These are phyloP conservation scores for Telmatochromis sp. DNA, from an alignment of 2,113 vertebrate genomes.

Conservation along the genomic window DNA sequence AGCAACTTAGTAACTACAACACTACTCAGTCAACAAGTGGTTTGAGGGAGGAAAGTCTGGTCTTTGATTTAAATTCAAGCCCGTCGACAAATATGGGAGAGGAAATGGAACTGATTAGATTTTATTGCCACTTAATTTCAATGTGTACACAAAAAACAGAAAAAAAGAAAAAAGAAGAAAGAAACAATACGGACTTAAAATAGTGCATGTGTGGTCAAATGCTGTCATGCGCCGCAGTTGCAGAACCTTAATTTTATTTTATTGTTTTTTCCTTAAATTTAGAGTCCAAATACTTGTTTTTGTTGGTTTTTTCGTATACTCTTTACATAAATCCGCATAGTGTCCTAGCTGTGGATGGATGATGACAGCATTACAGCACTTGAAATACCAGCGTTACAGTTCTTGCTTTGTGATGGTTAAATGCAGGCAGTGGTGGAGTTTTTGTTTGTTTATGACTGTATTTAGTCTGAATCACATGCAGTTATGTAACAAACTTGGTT, in stretches of 20 bases:
- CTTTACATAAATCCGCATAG: constrained; percentile 12
- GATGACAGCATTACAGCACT: constrained; percentile 28
- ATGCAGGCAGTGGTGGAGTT: neutral
- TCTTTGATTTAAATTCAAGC: neutral
- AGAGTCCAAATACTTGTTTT: neutral
- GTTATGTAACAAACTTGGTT: neutral
- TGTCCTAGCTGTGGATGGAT: neutral
- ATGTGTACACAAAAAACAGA: neutral
- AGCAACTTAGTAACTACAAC: constrained; percentile 30
- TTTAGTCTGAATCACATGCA: constrained; percentile 1
- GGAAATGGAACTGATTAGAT: constrained; percentile 6
- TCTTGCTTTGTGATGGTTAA: neutral
- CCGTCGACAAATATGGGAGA: neutral
- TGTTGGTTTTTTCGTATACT: neutral
- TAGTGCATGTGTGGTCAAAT: neutral
- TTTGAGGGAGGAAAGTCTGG: neutral
- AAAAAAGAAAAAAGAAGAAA: neutral
- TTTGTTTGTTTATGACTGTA: neutral
- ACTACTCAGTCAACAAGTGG: constrained; percentile 41
- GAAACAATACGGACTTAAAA: constrained; percentile 26
- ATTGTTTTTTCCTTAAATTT: constrained; percentile 1
- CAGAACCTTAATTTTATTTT: neutral
- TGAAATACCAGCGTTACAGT: constrained; percentile 2
- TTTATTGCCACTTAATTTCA: constrained; percentile 22
- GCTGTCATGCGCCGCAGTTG: neutral